Evolutionary conservation across 2,888 invertebrate species (phyloP).

Genomic region (Eupelmus urozonus): DNA sequence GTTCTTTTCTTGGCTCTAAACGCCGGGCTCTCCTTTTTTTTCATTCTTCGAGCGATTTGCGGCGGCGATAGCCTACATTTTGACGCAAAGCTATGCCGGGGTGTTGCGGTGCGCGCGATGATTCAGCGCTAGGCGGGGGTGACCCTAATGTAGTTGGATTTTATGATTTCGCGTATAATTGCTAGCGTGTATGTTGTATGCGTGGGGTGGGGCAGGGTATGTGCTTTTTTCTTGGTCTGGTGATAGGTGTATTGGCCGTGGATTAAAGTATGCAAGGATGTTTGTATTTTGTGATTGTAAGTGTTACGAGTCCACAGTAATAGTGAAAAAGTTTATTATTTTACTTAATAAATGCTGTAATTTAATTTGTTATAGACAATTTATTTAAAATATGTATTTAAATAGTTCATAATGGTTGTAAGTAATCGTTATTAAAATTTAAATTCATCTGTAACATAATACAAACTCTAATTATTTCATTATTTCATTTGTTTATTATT

Average conservation of each 20-base stretch:
- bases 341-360: too few relatives aligned
- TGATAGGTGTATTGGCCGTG: neutral
- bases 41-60: conserved; percentile 31
- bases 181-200: neutral
- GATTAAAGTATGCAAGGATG: neutral
- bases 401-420: too few relatives aligned
- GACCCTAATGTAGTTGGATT: conserved; percentile 51
- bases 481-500: too few relatives aligned
- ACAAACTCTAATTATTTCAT: too few relatives aligned
- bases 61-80: conserved; percentile 55
- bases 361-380: too few relatives aligned
- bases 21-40: neutral
- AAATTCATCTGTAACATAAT: too few relatives aligned
- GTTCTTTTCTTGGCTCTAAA: neutral
- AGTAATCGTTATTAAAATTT: too few relatives aligned
- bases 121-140: neutral
- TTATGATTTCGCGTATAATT: conserved; percentile 23
- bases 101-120: neutral
- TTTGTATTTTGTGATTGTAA: too few relatives aligned
- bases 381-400: too few relatives aligned
- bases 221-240: neutral
- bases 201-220: neutral
- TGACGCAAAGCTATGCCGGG: conserved; percentile 30
- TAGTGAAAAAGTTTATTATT: too few relatives aligned
- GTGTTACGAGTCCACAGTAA: too few relatives aligned